These are phyloP conservation scores for Xylophagus ater DNA, from an alignment of 2,888 invertebrate genomes.

Conservation along the genomic window DNA sequence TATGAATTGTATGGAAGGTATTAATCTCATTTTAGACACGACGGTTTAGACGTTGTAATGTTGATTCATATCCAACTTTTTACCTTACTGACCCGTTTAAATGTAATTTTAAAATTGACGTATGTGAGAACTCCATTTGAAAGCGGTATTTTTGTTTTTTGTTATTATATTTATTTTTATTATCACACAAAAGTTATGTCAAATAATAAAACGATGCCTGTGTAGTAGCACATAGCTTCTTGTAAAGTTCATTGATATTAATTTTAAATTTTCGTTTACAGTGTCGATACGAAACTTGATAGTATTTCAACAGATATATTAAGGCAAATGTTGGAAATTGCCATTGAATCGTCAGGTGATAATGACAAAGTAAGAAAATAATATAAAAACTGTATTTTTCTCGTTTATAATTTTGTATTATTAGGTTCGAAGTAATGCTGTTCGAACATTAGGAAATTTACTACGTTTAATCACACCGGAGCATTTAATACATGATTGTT, in stretches of 20 bases:
- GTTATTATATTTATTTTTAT: too few relatives aligned
- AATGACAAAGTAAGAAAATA: constrained; percentile 60
- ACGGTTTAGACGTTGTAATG: too few relatives aligned
- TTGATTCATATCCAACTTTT: too few relatives aligned
- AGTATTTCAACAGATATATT: constrained; percentile 58
- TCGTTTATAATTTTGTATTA: background rate
- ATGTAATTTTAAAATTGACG: too few relatives aligned
- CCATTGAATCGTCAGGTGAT: constrained; percentile 54
- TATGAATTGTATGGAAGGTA: too few relatives aligned
- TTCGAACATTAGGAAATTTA: constrained; percentile 71
- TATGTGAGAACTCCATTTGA: too few relatives aligned
- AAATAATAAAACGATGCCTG: too few relatives aligned
- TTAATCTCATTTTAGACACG: too few relatives aligned
- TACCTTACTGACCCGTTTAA: too few relatives aligned
- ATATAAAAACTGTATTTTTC: background rate
- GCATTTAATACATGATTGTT: constrained; percentile 40
- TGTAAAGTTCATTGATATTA: background rate
- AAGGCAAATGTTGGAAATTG: constrained; percentile 54
- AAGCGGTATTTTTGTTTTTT: too few relatives aligned
- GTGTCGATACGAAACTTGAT: constrained; percentile 47
- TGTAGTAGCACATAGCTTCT: too few relatives aligned
- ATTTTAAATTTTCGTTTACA: constrained; percentile 28
- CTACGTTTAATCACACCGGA: constrained; percentile 50
- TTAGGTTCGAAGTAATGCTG: constrained; percentile 47
- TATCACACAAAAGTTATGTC: too few relatives aligned